Base-by-base conservation (phyloP, 1,140 invertebrate species). In the Drosophila navojoa region DNA sequence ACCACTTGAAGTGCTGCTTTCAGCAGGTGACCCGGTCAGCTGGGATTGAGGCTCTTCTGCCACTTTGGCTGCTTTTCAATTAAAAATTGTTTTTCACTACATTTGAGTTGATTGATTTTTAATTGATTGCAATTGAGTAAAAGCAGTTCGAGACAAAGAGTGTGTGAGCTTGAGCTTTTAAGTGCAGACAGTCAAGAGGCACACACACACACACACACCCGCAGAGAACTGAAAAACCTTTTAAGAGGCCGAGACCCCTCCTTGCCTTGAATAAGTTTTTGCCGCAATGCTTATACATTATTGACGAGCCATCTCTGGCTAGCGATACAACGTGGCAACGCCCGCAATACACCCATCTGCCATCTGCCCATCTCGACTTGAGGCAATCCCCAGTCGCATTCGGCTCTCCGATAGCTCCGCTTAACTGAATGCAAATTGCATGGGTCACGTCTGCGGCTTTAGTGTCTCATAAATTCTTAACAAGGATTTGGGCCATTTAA, bases 51-150 rank as follows among this genome's bases (percentile, higher is more conserved):
- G 27, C 44, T 44, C 61, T 64, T 67, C 53, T 58, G 45, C 47
- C 47, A 45, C 49, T 86, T 73, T 61, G 57, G 63, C 76, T 69
- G 68, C 82, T 73, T 89, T 89, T 87, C 85, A 87, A 87, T 87
- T 87, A 87, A 84, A 87, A 87, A 84, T 87, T 82, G 84, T 89
- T 87, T 84, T 87, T 80, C 84, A 87, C 76, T 87, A 90, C 84
- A 87, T 87, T 89, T 89, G 77, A 87, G 80, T 89, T 87, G 84
- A 89, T 87, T 87, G 84, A 89, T 87, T 87, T 87, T 87, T 87
- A 87, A 87, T 87, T 87, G 84, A 87, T 89, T 89, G 81, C 79
- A 84, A 89, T 89, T 87, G 77, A 81, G 67, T 70, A 71, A 71
- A 59, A 63, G 68, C 73, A 57, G 61, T 40, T 50, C 27, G 58